Evolutionary conservation across 2,888 invertebrate species (phyloP).

Genomic region (Acanthosepion pharaonis): DNA sequence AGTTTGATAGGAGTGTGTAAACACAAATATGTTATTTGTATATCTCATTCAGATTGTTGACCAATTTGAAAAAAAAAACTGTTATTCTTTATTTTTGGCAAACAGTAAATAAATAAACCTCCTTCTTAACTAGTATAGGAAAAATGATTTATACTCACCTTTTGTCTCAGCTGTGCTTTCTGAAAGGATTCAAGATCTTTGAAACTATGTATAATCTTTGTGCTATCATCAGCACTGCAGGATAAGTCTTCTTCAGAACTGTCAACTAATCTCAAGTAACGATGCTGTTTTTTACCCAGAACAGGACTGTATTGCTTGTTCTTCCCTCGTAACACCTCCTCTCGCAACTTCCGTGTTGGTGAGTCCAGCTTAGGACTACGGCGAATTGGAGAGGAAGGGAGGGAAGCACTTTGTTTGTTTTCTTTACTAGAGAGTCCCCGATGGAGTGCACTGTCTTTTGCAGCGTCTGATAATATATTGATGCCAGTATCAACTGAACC

Average conservation of each 20-base stretch:
- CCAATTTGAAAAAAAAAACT: too few relatives aligned
- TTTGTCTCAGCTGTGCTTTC: constrained; percentile 72
- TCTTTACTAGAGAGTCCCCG: constrained; percentile 51
- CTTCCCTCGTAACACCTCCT: constrained; percentile 64
- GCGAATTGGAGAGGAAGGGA: constrained; percentile 70
- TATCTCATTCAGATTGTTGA: too few relatives aligned
- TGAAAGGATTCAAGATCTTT: constrained; percentile 72
- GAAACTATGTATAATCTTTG: constrained; percentile 64
- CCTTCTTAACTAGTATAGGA: neutral
- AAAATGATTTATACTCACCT: constrained; percentile 61
- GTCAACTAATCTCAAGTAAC: constrained; percentile 57
- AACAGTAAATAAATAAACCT: neutral
- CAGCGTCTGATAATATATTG: constrained; percentile 47
- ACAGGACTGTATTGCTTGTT: constrained; percentile 69
- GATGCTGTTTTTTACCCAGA: constrained; percentile 61
- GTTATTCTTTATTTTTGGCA: too few relatives aligned
- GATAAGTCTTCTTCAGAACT: constrained; percentile 65
- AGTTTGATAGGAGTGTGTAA: too few relatives aligned
- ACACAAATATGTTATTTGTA: too few relatives aligned
- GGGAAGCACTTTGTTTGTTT: constrained; percentile 67
- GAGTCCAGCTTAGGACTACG: constrained; percentile 61
- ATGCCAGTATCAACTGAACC: constrained; percentile 53
- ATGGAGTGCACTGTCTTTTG: constrained; percentile 24
- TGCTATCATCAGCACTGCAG: constrained; percentile 57
- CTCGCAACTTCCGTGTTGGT: constrained; percentile 60